Conservation (phyloP, 2,888 invertebrate species). For the Candidula unifasciata region DNA sequence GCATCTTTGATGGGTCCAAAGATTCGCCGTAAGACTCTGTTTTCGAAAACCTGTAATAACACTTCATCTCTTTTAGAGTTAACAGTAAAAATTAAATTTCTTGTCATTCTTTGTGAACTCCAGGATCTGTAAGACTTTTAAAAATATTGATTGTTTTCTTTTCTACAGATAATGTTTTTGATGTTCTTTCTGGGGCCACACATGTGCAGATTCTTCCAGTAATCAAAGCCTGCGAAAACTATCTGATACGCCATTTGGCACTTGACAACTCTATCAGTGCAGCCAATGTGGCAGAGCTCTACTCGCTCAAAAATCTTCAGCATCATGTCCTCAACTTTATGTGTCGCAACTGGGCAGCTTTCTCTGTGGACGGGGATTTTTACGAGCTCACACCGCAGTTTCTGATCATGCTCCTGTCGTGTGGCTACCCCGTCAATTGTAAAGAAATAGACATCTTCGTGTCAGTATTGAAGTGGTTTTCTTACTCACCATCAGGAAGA, state of each 20-base stretch:
- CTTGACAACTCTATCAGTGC: conserved; percentile 86
- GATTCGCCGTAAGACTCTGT: too few species aligned
- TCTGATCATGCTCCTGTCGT: conserved; percentile 82
- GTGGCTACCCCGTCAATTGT: conserved; percentile 85
- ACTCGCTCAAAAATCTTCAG: conserved; percentile 82
- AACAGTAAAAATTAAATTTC: too few species aligned
- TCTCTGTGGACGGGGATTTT: conserved; percentile 82
- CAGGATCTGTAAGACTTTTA: too few species aligned
- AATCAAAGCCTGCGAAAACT: conserved; percentile 84
- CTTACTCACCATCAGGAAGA: conserved; percentile 77
- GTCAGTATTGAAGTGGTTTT: conserved; percentile 83
- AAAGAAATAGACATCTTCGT: conserved; percentile 82
- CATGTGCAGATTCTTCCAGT: conserved; percentile 84
- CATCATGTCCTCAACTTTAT: conserved; percentile 84
- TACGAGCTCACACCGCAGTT: conserved; percentile 82
- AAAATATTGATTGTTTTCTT: conserved; percentile 5
- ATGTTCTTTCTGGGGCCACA: conserved; percentile 85
- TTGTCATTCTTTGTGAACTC: too few species aligned
- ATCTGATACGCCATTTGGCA: conserved; percentile 83
- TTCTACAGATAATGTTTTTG: conserved; percentile 82
- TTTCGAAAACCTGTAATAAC: too few species aligned
- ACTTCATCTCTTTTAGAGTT: too few species aligned
- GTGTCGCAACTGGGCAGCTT: conserved; percentile 82
- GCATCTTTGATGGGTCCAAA: too few species aligned
- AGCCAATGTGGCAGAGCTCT: conserved; percentile 84